Evolutionary conservation across 2,113 vertebrate genomes (phyloP), one percentile per base, ranked within the genome.

Genomic region (Proterorhinus semilunaris): DNA sequence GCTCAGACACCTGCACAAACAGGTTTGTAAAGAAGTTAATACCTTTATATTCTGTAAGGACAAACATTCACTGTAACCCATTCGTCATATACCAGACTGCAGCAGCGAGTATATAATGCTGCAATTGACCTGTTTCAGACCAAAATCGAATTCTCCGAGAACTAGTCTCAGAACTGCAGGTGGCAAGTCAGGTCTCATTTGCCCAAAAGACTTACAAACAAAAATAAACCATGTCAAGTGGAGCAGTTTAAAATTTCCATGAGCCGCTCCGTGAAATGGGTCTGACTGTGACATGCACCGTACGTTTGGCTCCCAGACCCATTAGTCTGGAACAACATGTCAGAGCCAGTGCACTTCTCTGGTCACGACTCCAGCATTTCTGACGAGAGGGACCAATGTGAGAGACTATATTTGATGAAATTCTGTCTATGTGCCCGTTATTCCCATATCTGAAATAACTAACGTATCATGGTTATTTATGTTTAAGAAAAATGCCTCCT

Each of bases 1-100:
- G 76, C 44, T 95, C 94, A 1, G 90, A 84, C 4, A 91, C 69
- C 96, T 98, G 64, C 4, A 81, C 61, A 53, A 62, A 42, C 59
- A 27, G 49, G 51, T 7, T n/a, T 8, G 10, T 45, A 52, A 59
- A 73, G 3, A 15, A 43, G 7, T 59, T 43, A 59, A 27, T 8
- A 16, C 6, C 8, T 21, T 10, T 21, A 21, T 55, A 55, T 27
- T 55, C 6, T 51, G 11, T 10, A 21, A 53, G 51, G 7, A 53
- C 12, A 7, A 8, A 3, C 15, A 58, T 58, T 58, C 55, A 42
- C 11, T 4, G 27, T 15, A 42, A 58, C 1, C 11, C 55, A 58
- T 58, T 27, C 55, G 67, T 7, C 13, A 4, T 36, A 57, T 9
- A 16, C 0, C 21, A 48, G 50, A 65, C 55, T 12, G 1, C 0